A percentile compares a stretch with the other conserved stretches of the same genome.
These are phyloP conservation scores for Rhingia rostrata DNA, from an alignment of 2,888 invertebrate genomes.

Conservation along the genomic window DNA sequence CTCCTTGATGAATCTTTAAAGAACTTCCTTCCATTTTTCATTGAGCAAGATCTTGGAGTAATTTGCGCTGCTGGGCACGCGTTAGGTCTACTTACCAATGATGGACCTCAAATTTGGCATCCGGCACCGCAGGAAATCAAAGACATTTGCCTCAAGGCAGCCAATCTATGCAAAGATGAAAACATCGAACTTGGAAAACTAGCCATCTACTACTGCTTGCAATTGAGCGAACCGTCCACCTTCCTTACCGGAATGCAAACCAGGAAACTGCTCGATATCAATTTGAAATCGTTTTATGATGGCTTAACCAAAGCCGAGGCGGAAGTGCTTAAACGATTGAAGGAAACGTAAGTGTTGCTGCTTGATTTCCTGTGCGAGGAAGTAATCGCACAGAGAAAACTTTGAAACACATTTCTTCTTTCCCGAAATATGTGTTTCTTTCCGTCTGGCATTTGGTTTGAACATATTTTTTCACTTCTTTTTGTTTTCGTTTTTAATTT, in stretches of 20 bases:
- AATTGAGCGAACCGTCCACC: conserved; percentile 86
- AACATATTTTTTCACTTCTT: conserved; percentile 21
- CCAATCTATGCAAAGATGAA: conserved; percentile 87
- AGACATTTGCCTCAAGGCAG: conserved; percentile 85
- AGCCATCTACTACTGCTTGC: conserved; percentile 87
- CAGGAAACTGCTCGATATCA: conserved; percentile 85
- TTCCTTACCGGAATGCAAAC: conserved; percentile 91
- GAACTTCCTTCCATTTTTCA: conserved; percentile 87
- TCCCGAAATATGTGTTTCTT: conserved; percentile 17
- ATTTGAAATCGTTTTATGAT: conserved; percentile 86
- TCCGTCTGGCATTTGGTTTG: background rate
- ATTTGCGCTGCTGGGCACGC: conserved; percentile 92
- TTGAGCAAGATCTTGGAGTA: conserved; percentile 87
- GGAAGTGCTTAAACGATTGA: conserved; percentile 85
- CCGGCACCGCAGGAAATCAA: conserved; percentile 88
- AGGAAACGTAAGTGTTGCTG: conserved; percentile 84
- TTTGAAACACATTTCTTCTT: conserved; percentile 23
- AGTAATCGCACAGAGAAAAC: conserved; percentile 29
- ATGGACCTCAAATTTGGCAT: conserved; percentile 91
- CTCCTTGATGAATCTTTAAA: conserved; percentile 90
- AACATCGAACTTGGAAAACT: conserved; percentile 88
- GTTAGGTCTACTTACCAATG: conserved; percentile 91
- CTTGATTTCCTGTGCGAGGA: conserved; percentile 52
- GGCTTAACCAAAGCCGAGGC: conserved; percentile 88
- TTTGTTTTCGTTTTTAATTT: conserved; percentile 41